phyloP scores from a whole-genome alignment of 92 coral and sea anemone genomes.

The Parazoanthus darwini region DNA sequence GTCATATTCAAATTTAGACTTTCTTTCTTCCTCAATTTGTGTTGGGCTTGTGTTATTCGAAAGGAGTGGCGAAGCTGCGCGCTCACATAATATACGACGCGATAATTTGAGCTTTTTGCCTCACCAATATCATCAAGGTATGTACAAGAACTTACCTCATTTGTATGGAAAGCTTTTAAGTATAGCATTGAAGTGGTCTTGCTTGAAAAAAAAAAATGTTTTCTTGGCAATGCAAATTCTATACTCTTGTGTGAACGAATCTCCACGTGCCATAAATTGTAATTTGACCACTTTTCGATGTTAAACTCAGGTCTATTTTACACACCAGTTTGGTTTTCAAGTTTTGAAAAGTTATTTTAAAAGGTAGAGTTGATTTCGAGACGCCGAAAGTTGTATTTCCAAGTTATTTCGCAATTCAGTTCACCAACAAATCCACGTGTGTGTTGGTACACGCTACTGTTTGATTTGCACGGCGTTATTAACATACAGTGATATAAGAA shows the following conservation, averaged over 20 bases:
- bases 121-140: not conserved
- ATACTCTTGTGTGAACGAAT: constrained; percentile 1
- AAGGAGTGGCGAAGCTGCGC: constrained; percentile 26
- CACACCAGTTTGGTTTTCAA: not conserved
- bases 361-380: not conserved
- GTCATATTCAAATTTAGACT: constrained; percentile 20
- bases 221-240: constrained; percentile 1
- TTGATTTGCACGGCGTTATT: not conserved
- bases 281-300: not conserved
- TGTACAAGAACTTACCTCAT: not conserved
- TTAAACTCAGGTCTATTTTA: not conserved
- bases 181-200: not conserved
- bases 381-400: not conserved
- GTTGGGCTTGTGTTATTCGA: not conserved
- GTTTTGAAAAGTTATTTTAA: not conserved
- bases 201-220: not conserved
- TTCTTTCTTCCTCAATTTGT: not conserved
- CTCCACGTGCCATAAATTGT: not conserved
- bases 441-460: not conserved
- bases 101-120: not conserved
- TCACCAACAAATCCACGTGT: not conserved
- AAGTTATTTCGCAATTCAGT: not conserved
- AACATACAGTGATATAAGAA: not conserved
- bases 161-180: not conserved
- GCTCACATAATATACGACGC: not conserved